These are phyloP conservation scores for Brachionus angularis DNA, from an alignment of 1,140 invertebrate genomes.

Conservation along the genomic window DNA sequence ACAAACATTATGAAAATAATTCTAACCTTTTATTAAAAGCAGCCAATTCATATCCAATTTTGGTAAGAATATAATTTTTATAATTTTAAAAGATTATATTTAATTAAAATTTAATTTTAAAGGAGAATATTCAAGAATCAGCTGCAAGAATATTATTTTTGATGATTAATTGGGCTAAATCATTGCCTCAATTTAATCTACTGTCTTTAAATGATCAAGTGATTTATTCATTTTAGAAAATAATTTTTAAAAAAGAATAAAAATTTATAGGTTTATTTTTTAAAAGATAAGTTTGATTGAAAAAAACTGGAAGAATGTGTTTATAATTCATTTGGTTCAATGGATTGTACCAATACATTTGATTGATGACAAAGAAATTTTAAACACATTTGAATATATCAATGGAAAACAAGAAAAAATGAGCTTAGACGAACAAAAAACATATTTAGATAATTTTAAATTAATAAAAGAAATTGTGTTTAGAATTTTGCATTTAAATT, in stretches of 20 bases:
- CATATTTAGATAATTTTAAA: slow-evolving; percentile 5
- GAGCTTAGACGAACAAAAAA: background rate
- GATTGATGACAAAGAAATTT: background rate
- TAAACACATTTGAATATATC: background rate
- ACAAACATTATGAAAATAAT: too few relatives aligned
- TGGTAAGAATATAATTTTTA: too few relatives aligned
- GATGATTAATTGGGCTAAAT: slow-evolving; percentile 81
- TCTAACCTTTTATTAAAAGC: too few relatives aligned
- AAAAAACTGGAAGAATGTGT: slow-evolving; percentile 29
- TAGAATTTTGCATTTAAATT: background rate
- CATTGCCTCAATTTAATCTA: slow-evolving; percentile 69
- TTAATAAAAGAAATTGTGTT: background rate
- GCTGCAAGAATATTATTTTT: slow-evolving; percentile 81
- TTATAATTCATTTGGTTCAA: slow-evolving; percentile 20
- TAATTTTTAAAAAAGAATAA: slow-evolving; percentile 62
- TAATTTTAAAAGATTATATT: too few relatives aligned
- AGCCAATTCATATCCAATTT: too few relatives aligned
- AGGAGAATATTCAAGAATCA: slow-evolving; percentile 65
- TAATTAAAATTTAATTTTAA: background rate
- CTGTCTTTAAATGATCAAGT: slow-evolving; percentile 74
- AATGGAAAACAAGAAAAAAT: background rate
- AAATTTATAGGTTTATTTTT: background rate
- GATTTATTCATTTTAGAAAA: slow-evolving; percentile 73
- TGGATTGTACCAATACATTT: slow-evolving; percentile 20
- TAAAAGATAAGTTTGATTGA: background rate